A percentile compares a stretch with the other conserved stretches of the same genome.
Evolutionary conservation across 2,888 invertebrate genomes (phyloP).

Genomic region (Eledona agricola): DNA sequence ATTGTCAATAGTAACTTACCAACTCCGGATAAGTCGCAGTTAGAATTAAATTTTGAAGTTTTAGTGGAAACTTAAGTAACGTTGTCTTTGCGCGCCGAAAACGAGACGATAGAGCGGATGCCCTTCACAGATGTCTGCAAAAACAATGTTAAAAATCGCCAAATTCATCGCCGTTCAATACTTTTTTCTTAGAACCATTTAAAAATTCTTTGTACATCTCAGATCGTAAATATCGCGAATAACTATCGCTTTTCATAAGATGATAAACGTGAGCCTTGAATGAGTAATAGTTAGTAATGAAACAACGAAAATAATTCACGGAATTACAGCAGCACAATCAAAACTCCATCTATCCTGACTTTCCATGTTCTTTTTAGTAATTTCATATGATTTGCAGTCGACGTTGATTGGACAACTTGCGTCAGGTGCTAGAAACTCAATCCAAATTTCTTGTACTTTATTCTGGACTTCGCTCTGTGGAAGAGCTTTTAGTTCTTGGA

Average conservation of each 20-base stretch:
- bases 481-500: constrained; percentile 89
- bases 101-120: constrained; percentile 85
- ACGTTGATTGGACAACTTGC: constrained; percentile 98
- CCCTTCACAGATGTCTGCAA: constrained; percentile 87
- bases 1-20: constrained; percentile 55
- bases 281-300: constrained; percentile 21
- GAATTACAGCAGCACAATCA: constrained; percentile 91
- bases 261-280: constrained; percentile 96
- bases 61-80: constrained; percentile 56
- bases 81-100: constrained; percentile 76
- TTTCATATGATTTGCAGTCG: constrained; percentile 89
- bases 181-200: constrained; percentile 96
- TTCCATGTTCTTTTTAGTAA: constrained; percentile 81
- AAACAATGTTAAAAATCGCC: constrained; percentile 16
- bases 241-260: constrained; percentile 99
- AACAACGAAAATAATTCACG: neutral
- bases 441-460: constrained; percentile 88
- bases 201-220: constrained; percentile 99
- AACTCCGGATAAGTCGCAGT: constrained; percentile 45
- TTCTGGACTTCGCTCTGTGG: constrained; percentile 85
- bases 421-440: constrained; percentile 91
- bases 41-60: constrained; percentile 41
- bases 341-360: constrained; percentile 93
- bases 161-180: constrained; percentile 59
- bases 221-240: constrained; percentile 95